Evolutionary conservation across 2,888 invertebrate genomes (phyloP).

Genomic region (Octonoba sinensis): DNA sequence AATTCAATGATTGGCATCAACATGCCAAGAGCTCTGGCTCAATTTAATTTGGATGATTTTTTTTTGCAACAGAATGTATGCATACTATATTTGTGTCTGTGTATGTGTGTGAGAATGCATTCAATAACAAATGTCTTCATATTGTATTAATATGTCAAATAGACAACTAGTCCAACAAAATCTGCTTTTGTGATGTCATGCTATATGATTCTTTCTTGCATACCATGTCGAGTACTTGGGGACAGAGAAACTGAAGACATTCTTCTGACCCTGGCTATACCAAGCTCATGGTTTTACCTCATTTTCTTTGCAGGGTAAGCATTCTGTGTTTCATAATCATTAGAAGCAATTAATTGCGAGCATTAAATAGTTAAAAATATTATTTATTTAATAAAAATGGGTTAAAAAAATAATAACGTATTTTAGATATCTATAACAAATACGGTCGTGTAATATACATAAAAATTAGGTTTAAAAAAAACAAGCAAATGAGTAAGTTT

Average conservation of each 20-base stretch:
- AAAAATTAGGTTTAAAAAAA: too few species aligned
- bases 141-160: constrained; percentile 45
- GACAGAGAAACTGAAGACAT: constrained; percentile 89
- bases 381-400: neutral
- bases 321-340: too few species aligned
- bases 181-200: constrained; percentile 93
- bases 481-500: too few species aligned
- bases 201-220: constrained; percentile 87
- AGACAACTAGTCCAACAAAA: constrained; percentile 95
- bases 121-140: too few species aligned
- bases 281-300: constrained; percentile 96
- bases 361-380: neutral
- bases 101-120: too few species aligned
- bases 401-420: neutral
- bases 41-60: too few species aligned
- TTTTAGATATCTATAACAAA: neutral
- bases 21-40: too few species aligned
- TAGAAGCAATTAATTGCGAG: too few species aligned
- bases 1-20: too few species aligned
- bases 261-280: constrained; percentile 90
- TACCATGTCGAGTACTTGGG: constrained; percentile 84
- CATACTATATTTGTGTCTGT: too few species aligned
- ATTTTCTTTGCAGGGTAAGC: constrained; percentile 98
- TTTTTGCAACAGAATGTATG: too few species aligned
- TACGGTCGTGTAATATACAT: too few species aligned